These are phyloP conservation scores for Drosophila ironensis DNA, from an alignment of 1,140 invertebrate species.

Conservation along the genomic window DNA sequence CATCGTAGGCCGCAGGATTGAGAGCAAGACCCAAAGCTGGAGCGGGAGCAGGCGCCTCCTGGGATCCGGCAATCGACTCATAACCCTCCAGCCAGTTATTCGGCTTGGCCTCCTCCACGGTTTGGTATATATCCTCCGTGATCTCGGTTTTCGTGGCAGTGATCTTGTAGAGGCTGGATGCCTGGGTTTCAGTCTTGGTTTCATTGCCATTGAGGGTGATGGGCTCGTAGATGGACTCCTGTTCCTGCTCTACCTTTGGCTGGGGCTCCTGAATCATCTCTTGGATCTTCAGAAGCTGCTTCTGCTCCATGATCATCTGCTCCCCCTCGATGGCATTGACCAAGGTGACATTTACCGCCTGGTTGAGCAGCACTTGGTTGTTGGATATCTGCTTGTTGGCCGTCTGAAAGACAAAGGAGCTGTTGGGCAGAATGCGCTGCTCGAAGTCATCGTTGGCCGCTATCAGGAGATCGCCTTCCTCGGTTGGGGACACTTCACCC, in stretches of 20 bases:
- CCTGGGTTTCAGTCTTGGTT: constrained; percentile 57
- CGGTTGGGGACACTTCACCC: neutral
- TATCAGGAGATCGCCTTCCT: constrained; percentile 27
- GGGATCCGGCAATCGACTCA: constrained; percentile 70
- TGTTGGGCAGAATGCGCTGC: constrained; percentile 68
- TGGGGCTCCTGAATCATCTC: neutral
- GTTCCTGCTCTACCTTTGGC: neutral
- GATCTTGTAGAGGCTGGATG: constrained; percentile 57
- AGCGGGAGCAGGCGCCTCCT: constrained; percentile 22
- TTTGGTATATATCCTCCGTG: constrained; percentile 72
- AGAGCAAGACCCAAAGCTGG: no score
- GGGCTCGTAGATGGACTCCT: constrained; percentile 70
- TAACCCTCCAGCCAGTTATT: constrained; percentile 67
- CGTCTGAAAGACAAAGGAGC: constrained; percentile 67
- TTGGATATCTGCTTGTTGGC: constrained; percentile 67
- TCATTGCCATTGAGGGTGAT: constrained; percentile 46
- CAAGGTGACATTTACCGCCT: constrained; percentile 68
- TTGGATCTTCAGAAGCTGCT: constrained; percentile 33
- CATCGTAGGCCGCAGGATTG: constrained; percentile 49
- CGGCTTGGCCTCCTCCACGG: constrained; percentile 51
- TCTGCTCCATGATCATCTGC: constrained; percentile 74
- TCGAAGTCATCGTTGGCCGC: constrained; percentile 64
- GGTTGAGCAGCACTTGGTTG: constrained; percentile 63
- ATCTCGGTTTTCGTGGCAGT: constrained; percentile 15
- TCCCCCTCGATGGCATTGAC: constrained; percentile 72